Percentiles rank a stretch among this genome's conserved stretches.
These are phyloP conservation scores for Trisateles emortualis DNA, from an alignment of 2,888 invertebrate species.

Conservation along the genomic window DNA sequence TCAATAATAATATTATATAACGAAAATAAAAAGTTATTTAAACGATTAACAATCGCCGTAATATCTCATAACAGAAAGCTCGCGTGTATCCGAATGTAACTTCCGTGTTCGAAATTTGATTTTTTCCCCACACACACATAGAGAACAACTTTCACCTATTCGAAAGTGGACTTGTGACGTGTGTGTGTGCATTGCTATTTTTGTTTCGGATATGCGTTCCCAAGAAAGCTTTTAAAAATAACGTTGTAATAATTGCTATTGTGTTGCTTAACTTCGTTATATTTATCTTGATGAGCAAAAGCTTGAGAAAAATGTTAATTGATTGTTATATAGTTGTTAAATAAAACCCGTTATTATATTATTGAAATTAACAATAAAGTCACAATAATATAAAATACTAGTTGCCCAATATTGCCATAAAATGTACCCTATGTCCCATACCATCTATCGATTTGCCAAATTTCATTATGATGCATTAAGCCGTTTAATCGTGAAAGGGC, in stretches of 20 bases:
- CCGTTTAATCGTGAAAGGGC: no score
- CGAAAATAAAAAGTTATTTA: conserved; percentile 34
- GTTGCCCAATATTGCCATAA: no score
- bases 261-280: conserved; percentile 20
- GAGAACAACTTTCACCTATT: conserved; percentile 61
- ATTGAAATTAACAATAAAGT: background rate
- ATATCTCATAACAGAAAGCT: conserved; percentile 54
- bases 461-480: no score
- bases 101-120: conserved; percentile 62
- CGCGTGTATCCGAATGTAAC: conserved; percentile 56
- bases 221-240: conserved; percentile 53
- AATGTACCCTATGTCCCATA: no score
- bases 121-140: conserved; percentile 52
- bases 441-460: no score
- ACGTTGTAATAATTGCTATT: conserved; percentile 32
- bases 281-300: conserved; percentile 19
- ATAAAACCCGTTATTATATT: background rate
- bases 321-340: conserved; percentile 9
- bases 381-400: no score
- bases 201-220: conserved; percentile 45
- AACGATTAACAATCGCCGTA: conserved; percentile 47
- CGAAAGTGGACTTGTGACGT: conserved; percentile 56
- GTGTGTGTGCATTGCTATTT: conserved; percentile 46
- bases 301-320: conserved; percentile 15
- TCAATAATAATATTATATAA: conserved; percentile 31